A percentile compares a stretch with the other conserved stretches of the same genome.
These are phyloP conservation scores for Streptopelia turtur DNA, from an alignment of 2,797 vertebrate species.

Conservation along the genomic window DNA sequence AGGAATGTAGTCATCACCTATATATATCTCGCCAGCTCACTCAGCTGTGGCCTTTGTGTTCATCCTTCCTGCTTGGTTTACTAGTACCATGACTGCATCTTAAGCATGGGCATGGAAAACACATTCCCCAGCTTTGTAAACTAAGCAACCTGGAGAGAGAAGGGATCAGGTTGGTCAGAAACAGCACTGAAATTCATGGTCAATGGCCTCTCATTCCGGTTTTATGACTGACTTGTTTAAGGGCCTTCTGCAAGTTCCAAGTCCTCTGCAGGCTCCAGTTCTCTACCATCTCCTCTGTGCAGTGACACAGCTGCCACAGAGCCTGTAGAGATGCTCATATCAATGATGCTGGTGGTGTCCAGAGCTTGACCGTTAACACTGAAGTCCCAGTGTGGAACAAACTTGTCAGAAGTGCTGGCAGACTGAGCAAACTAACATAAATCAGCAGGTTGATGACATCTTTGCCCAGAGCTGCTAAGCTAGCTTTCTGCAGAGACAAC, in stretches of 20 bases:
- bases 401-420: not conserved
- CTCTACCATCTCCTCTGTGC: not conserved
- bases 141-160: not conserved
- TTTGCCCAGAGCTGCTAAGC: not conserved
- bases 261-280: not conserved
- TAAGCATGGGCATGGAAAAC: not conserved
- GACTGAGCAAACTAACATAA: not conserved
- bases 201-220: not conserved
- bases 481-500: not conserved
- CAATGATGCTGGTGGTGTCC: not conserved
- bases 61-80: no score
- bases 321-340: not conserved
- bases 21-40: not conserved
- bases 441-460: not conserved
- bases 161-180: not conserved
- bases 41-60: not conserved
- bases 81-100: not conserved
- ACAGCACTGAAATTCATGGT: not conserved
- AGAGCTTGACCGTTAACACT: not conserved
- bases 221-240: not conserved
- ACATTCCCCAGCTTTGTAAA: not conserved
- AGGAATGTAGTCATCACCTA: not conserved
- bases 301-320: not conserved
- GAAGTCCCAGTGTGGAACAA: not conserved
- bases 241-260: not conserved